Base-by-base conservation (phyloP, 2,797 vertebrate genomes). In the Rhodeus uyekii region DNA sequence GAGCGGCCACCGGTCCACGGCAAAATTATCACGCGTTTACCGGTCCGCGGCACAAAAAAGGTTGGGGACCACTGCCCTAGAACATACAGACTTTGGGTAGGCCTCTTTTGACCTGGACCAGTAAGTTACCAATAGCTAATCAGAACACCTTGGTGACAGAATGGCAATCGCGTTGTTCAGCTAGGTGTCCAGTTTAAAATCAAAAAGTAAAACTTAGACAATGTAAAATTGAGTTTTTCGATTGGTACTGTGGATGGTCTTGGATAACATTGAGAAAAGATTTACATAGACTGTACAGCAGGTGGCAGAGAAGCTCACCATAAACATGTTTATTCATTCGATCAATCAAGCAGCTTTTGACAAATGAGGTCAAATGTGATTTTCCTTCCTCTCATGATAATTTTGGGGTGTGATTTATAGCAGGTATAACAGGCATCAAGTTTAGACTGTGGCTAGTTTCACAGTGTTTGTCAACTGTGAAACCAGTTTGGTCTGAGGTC, bases 281-380 rank as follows among this genome's bases (percentile, higher is more conserved):
- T 14, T 71, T 78, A 39, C 55, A 18, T 8, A 16, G 82, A 2
- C 29, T 46, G 61, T 75, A 92, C 93, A 93, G 89, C 29, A 93
- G 93, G 83, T 87, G 93, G 93, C 10, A 90, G 87, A 83, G 89
- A 89, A 90, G 84, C 46, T 74, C 78, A 78, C 12, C 19, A 63
- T 34, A 14, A 8, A 19, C 27, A 34, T 13, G 29, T 38, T 63
- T 48, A 61, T 42, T 77, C n/a, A n/a, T 50, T 64, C 67, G 22
- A 65, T 14, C 68, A 64, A 76, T 75, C 24, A 13, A 74, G 44
- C 18, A 65, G 32, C 53, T 29, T 73, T 81, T 50, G 32, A 14
- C 39, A 48, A 81, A 64, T 29, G 2, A 63, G 58, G 69, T 48
- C 16, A 4, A 14, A 9, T 34, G 60, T 29, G 58, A 72, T 50